These are phyloP conservation scores for Vulpes lagopus DNA, from an alignment of 2,113 vertebrate genomes.

Conservation along the genomic window DNA sequence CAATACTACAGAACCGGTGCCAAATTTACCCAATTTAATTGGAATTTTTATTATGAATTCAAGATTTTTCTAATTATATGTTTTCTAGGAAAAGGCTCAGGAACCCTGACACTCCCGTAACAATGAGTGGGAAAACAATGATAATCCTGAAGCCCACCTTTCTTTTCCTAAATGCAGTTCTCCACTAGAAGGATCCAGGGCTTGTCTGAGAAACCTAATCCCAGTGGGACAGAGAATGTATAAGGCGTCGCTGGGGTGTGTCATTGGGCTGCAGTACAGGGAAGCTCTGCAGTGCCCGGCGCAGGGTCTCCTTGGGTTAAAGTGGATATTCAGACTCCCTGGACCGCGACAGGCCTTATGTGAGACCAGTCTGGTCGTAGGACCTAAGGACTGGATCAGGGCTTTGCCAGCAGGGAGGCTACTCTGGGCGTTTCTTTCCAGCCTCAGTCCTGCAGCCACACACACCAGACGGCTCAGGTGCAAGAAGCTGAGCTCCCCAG, in stretches of 20 bases:
- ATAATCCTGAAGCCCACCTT: background rate
- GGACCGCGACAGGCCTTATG: rapidly evolving
- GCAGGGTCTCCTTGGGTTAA: no score
- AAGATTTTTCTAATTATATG: background rate
- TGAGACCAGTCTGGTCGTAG: background rate
- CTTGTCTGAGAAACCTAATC: background rate
- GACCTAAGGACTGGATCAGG: rapidly evolving
- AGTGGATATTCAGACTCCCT: rapidly evolving
- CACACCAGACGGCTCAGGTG: rapidly evolving
- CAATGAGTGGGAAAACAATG: background rate
- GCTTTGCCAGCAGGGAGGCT: background rate
- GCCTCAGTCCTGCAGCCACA: background rate
- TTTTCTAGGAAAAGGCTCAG: background rate
- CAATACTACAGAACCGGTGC: background rate
- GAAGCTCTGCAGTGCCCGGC: no score
- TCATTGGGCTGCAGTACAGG: background rate
- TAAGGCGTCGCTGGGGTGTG: no score
- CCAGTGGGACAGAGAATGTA: background rate
- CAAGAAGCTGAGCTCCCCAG: rapidly evolving
- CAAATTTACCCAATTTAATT: background rate
- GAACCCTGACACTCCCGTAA: background rate
- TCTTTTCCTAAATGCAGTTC: background rate
- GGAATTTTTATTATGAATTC: background rate
- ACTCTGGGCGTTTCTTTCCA: rapidly evolving
- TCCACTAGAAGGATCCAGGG: background rate